Evolutionary conservation across 2,113 vertebrate species (phyloP), one percentile per base, ranked within the genome.

Genomic region (Dromaius novaehollandiae): DNA sequence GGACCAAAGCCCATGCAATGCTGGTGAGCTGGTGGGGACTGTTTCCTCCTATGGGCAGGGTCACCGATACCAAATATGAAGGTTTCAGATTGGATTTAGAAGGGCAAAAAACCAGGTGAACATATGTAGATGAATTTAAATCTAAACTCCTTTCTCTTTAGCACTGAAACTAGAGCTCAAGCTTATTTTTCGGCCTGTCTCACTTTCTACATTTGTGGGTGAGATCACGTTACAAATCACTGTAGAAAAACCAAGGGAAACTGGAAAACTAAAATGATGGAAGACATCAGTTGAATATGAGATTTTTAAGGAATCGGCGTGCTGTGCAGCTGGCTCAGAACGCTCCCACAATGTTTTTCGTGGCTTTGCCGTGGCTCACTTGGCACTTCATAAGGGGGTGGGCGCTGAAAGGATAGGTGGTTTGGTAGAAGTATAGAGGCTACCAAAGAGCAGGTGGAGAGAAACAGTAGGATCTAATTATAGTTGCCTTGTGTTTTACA

Each of bases 61-160:
- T 8, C n/a, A 76, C 64, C 53, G 87, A 46, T 44, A 22, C 21
- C 1, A 0, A 30, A n/a, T 70, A 48, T 71, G 48, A n/a, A 24
- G 1, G 0, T 0, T 55, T 30, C 6, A 11, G 32, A 58, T 34
- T 85, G 20, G 11, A 5, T 69, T 71, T 32, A 46, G 38, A n/a
- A 44, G 30, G 44, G 6, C 0, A 22, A 66, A 24, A 58, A 53
- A 65, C 7, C 22, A 11, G 58, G 24, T 46, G 68, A 69, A 32
- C 26, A 20, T 48, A 48, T 11, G 20, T 48, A 46, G 30, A 13
- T 8, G 44, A 21, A 70, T 21, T 20, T 9, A 56, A 69, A 6
- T 7, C 2, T 44, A 51, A 4, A 13, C 32, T 70, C 21, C 26
- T 21, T 63, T 36, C 86, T 40, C 44, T 82, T 66, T 11, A 56